phyloP scores from a whole-genome alignment of 64 coral and sea anemone species.

The Montipora foliosa region DNA sequence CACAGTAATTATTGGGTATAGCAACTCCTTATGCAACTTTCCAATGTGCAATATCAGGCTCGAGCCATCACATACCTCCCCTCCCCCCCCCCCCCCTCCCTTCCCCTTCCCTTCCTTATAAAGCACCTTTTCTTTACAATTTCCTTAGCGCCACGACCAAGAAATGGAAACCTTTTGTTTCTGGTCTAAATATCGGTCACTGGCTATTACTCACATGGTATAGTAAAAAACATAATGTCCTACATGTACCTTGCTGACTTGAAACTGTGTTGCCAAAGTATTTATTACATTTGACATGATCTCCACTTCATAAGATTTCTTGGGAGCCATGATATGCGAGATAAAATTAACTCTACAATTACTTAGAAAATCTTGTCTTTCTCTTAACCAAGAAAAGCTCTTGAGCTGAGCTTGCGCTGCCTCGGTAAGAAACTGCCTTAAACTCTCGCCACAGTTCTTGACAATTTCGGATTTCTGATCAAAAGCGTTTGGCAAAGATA shows the following conservation, averaged over 20 bases:
- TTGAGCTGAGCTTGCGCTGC: constrained; percentile 31
- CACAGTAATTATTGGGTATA: too few relatives aligned
- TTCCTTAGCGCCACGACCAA: too few relatives aligned
- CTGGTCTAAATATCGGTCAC: too few relatives aligned
- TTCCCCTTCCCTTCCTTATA: too few relatives aligned
- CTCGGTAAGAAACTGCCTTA: constrained; percentile 16
- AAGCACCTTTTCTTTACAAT: too few relatives aligned
- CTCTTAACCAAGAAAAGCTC: constrained; percentile 38
- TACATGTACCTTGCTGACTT: constrained; percentile 30
- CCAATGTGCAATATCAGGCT: too few relatives aligned
- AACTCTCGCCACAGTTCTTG: not conserved
- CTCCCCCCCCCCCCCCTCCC: too few relatives aligned
- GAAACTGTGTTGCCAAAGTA: constrained; percentile 3
- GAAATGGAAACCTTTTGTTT: too few relatives aligned
- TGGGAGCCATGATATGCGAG: constrained; percentile 69
- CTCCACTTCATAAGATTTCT: constrained; percentile 72
- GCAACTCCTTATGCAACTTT: too few relatives aligned
- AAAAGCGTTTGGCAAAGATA: constrained; percentile 33
- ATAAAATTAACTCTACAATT: not conserved
- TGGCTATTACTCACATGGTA: too few relatives aligned
- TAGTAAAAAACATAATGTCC: not conserved
- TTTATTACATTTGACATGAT: constrained; percentile 54
- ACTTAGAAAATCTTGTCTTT: not conserved
- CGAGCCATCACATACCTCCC: too few relatives aligned
- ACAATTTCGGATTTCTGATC: not conserved